These are phyloP conservation scores for Mamestra configurata DNA, from an alignment of 1,140 invertebrate species.

Conservation along the genomic window DNA sequence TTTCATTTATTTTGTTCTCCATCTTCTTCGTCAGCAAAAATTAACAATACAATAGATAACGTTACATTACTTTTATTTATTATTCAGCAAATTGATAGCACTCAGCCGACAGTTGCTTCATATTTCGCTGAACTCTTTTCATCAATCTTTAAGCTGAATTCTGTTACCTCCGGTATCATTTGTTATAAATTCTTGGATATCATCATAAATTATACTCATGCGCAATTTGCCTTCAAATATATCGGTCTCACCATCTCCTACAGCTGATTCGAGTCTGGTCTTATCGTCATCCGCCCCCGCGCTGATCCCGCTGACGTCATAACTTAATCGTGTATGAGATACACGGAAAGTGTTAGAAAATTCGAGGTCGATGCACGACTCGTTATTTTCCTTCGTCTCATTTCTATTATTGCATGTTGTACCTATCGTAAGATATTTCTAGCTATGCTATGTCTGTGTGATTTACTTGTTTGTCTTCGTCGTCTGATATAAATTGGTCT, in stretches of 20 bases:
- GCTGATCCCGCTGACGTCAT: conserved; percentile 47
- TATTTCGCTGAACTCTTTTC: neutral
- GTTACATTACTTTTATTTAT: neutral
- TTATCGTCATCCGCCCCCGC: conserved; percentile 52
- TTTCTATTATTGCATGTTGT: conserved; percentile 49
- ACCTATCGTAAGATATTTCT: conserved; percentile 38
- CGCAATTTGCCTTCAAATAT: conserved; percentile 41
- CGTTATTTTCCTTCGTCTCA: conserved; percentile 38
- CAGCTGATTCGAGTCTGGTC: conserved; percentile 49
- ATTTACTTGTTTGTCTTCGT: conserved; percentile 19
- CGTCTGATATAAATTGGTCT: conserved; percentile 21
- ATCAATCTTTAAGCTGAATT: conserved; percentile 10
- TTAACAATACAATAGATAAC: conserved; percentile 1
- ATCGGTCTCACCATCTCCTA: conserved; percentile 25
- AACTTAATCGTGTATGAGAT: conserved; percentile 39
- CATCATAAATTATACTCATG: conserved; percentile 40
- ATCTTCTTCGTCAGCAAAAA: neutral
- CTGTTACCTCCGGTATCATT: conserved; percentile 21
- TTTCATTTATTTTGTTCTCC: neutral
- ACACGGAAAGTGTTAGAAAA: conserved; percentile 46
- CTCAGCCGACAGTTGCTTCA: neutral
- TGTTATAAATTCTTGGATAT: conserved; percentile 33
- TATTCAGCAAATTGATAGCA: conserved; percentile 23
- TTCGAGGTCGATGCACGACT: conserved; percentile 58
- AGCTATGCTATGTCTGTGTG: neutral